Base-by-base conservation (phyloP, 1,140 invertebrate species). In the Aphelinus atriplicis region DNA sequence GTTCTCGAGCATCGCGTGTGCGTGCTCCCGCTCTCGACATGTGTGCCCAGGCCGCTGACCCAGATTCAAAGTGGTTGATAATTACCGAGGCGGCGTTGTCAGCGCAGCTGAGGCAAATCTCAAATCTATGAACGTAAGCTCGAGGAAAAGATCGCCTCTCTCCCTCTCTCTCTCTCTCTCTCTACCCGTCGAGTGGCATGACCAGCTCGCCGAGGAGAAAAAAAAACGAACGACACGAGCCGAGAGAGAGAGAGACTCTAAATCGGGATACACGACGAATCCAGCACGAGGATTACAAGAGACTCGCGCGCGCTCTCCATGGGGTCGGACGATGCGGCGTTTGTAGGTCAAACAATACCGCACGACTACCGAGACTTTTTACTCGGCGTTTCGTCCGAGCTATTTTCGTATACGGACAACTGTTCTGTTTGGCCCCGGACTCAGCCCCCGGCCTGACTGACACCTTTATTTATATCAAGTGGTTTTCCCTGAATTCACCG, bases 21-120 rank as follows among this genome's bases (percentile, higher is more conserved):
- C 53, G 69, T 61, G 63, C 57, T 53, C 71, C 55, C 55, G 64
- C 56, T 45, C 58, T 58, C 66, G 74, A 62, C 71, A 70, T 67
- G 76, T 72, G 78, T 26, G 76, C 68, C 68, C 62, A 78, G 46
- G 58, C 26, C 75, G 76, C 63, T 80, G 81, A 82, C 83, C 83
- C 80, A 83, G 79, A 81, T 84, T 75, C 74, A 67, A 81, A 81
- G 78, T 82, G 80, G 73, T 73, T 76, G 78, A 82, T 84, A 83
- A 83, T 84, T 83, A 78, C 78, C 61, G 45, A 71, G 26, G 26
- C 26, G 26, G 55, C 62, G 71, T 76, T 78, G 80, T 82, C 81
- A 77, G 77, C 73, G 65, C 67, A 76, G 50, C 75, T 71, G 71
- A 51, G 64, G 77, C 76, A 79, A 81, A 81, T 80, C 77, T 68